Evolutionary conservation across 2,113 vertebrate species (phyloP).

Genomic region (Trichechus manatus): DNA sequence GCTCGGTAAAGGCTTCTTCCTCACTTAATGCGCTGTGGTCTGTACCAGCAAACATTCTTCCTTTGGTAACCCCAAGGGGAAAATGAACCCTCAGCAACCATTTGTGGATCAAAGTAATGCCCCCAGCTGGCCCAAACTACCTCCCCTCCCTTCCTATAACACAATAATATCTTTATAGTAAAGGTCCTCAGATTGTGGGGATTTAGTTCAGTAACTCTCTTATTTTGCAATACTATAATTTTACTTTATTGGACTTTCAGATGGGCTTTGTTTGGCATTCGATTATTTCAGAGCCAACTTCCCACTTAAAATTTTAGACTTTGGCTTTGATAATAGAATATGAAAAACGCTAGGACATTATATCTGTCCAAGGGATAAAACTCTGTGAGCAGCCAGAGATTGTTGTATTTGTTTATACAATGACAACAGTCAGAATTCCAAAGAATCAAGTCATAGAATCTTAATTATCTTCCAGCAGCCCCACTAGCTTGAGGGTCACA

Average conservation of each 20-base stretch:
- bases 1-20: background rate
- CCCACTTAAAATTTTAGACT: conserved; percentile 80
- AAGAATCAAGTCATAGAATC: conserved; percentile 72
- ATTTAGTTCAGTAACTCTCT: conserved; percentile 73
- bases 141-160: conserved; percentile 50
- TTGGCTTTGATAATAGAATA: conserved; percentile 78
- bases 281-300: conserved; percentile 80
- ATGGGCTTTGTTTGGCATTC: conserved; percentile 79
- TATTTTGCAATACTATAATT: conserved; percentile 79
- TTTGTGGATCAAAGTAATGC: conserved; percentile 64
- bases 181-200: conserved; percentile 71
- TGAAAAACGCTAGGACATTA: conserved; percentile 77
- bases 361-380: conserved; percentile 76
- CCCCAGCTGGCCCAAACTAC: conserved; percentile 54
- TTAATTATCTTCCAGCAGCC: conserved; percentile 66
- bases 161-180: conserved; percentile 76
- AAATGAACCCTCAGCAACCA: conserved; percentile 34
- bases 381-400: conserved; percentile 56
- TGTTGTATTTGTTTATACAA: conserved; percentile 78
- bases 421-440: conserved; percentile 73
- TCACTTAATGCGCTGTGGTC: background rate
- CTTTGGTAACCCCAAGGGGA: conserved; percentile 22
- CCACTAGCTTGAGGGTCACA: conserved; percentile 35
- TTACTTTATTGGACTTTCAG: conserved; percentile 79
- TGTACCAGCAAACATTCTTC: background rate